Conservation (phyloP, 2,797 vertebrate species). For the Pteronotus mesoamericanus region DNA sequence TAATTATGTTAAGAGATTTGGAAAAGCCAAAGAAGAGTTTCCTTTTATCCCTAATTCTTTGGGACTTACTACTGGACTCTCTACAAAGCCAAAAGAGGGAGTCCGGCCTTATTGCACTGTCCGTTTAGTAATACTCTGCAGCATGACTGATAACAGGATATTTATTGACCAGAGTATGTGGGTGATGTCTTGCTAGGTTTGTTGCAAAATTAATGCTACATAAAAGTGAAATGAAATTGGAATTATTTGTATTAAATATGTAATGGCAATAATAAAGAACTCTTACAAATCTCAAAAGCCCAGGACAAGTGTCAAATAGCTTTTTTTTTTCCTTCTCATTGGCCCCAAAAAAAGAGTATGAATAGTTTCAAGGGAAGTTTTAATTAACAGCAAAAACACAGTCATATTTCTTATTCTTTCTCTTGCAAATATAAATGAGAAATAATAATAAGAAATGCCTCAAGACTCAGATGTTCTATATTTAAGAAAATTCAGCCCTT, state of each 20-base stretch:
- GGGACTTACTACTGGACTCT: neutral
- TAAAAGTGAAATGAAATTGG: neutral
- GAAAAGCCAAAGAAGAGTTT: neutral
- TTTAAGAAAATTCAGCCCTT: neutral
- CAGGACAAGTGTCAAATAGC: neutral
- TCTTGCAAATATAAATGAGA: slow-evolving; percentile 24
- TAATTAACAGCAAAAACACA: neutral
- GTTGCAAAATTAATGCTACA: neutral
- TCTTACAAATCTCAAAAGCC: neutral
- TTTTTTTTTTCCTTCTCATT: slow-evolving; percentile 2
- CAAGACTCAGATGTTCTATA: neutral
- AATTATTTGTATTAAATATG: neutral
- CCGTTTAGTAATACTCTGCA: neutral
- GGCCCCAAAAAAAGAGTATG: neutral
- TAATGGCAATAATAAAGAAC: neutral
- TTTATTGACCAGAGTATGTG: neutral
- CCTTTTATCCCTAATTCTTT: neutral
- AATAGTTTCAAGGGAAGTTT: neutral
- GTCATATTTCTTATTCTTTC: neutral
- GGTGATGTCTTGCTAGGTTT: neutral
- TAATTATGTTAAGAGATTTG: neutral
- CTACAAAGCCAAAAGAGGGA: neutral
- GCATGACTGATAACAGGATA: neutral
- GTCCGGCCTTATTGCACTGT: neutral
- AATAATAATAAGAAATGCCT: slow-evolving; percentile 27